phyloP scores from a whole-genome alignment of 2,888 invertebrate genomes.

The Microplitis deprimator region DNA sequence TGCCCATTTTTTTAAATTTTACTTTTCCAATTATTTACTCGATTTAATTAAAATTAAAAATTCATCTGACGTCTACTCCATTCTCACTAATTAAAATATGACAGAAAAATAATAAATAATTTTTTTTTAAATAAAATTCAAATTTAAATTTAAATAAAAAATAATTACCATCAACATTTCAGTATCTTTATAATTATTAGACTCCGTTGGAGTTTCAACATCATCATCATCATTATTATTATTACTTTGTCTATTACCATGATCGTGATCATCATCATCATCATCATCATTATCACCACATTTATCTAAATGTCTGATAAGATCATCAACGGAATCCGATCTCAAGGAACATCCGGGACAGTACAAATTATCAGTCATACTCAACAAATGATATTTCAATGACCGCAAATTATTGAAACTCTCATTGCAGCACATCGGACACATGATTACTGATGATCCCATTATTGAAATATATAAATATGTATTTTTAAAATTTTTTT shows the following conservation, averaged over 20 bases:
- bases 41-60: too few relatives aligned
- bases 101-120: background rate
- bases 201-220: background rate
- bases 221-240: too few relatives aligned
- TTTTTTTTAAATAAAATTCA: conserved; percentile 36
- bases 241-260: background rate
- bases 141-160: conserved; percentile 15
- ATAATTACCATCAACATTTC: conserved; percentile 36
- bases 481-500: too few relatives aligned
- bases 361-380: conserved; percentile 75
- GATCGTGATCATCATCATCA: background rate
- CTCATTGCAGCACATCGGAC: conserved; percentile 79
- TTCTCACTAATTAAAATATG: too few relatives aligned
- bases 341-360: conserved; percentile 77
- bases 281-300: conserved; percentile 55
- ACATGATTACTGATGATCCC: conserved; percentile 74
- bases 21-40: too few relatives aligned
- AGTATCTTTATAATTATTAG: conserved; percentile 12
- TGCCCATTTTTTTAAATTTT: too few relatives aligned
- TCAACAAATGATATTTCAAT: conserved; percentile 73
- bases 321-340: conserved; percentile 73
- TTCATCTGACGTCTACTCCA: too few relatives aligned
- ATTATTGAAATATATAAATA: conserved; percentile 60
- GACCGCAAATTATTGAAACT: conserved; percentile 75
- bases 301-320: conserved; percentile 75